These are phyloP conservation scores for Hucho hucho DNA, from an alignment of 2,113 vertebrate genomes.

Conservation along the genomic window DNA sequence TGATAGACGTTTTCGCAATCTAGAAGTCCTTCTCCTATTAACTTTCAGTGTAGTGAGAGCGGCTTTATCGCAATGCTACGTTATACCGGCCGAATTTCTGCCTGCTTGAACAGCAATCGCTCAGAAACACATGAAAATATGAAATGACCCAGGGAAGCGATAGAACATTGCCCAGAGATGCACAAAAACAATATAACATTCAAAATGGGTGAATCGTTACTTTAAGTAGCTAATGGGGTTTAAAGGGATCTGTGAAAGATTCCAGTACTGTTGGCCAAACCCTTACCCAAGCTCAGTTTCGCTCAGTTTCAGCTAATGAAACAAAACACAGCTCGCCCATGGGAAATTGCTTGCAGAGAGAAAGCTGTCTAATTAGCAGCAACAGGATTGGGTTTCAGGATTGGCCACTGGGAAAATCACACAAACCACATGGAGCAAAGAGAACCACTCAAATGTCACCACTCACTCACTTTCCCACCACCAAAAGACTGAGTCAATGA, in stretches of 20 bases:
- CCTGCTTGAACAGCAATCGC: too few species aligned
- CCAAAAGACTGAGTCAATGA: neutral
- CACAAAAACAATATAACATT: neutral
- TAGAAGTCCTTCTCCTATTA: too few species aligned
- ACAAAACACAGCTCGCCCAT: neutral
- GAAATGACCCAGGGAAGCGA: too few species aligned
- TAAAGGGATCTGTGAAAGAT: neutral
- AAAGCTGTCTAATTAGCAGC: constrained; percentile 4
- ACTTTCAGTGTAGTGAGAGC: too few species aligned
- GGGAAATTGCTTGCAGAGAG: neutral
- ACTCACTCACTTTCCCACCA: too few species aligned
- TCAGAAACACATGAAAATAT: too few species aligned
- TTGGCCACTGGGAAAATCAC: neutral
- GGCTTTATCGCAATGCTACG: too few species aligned
- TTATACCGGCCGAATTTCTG: too few species aligned
- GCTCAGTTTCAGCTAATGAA: constrained; percentile 7
- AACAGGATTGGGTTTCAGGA: constrained; percentile 1
- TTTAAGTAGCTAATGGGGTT: neutral
- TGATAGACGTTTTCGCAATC: too few species aligned
- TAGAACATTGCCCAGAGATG: too few species aligned
- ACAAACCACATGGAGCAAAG: neutral
- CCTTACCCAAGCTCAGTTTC: neutral
- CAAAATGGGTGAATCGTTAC: neutral
- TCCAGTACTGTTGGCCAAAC: neutral
- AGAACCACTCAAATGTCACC: constrained; percentile 7